Base-by-base conservation (phyloP, 2,113 vertebrate species). In the Dipodomys merriami region DNA sequence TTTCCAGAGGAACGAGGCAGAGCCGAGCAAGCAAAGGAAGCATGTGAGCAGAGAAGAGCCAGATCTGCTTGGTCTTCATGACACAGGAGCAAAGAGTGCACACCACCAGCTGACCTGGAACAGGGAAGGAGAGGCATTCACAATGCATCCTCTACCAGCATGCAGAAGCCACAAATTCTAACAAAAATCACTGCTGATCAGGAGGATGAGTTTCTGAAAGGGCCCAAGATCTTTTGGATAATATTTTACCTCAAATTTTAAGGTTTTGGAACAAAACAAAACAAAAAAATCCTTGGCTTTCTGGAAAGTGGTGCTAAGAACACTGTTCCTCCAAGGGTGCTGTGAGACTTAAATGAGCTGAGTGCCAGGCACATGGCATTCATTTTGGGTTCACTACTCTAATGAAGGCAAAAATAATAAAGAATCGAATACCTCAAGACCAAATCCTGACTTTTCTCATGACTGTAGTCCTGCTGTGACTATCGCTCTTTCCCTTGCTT, bases 31-130 rank as follows among this genome's bases (percentile, higher is more conserved):
- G 98, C 89, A 99, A 98, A 96, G 99, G 99, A 97, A 99, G 99
- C 97, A 99, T 98, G 95, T 99, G 99, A 94, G 99, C 99, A 1
- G 99, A 99, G 94, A 99, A 99, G 2, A 99, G 98, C 99, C 99
- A 99, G 93, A 99, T 99, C 98, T 99, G 99, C 95, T 99, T 99
- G 35, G 99, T 99, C 97, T 99, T 99, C 99, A 99, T 99, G 96
- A 99, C 99, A 92, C 99, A 99, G 93, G 99, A 99, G 97, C 99
- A 99, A 39, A 99, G 98, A 0, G 99, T 99, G 88, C 99, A 99
- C 23, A 99, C 99, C 98, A 99, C 99, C 97, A 99, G 97, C 98
- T 99, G 99, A 98, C 99, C 99, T 99, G 97, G 7, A 98, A 97
- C 53, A 22, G 49, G 57, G 15, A 76, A 35, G 2, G 2, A 94